phyloP scores from a whole-genome alignment of 30 jellyfish, hydroid and myxozoan genomes.

The Aurelia sp. region DNA sequence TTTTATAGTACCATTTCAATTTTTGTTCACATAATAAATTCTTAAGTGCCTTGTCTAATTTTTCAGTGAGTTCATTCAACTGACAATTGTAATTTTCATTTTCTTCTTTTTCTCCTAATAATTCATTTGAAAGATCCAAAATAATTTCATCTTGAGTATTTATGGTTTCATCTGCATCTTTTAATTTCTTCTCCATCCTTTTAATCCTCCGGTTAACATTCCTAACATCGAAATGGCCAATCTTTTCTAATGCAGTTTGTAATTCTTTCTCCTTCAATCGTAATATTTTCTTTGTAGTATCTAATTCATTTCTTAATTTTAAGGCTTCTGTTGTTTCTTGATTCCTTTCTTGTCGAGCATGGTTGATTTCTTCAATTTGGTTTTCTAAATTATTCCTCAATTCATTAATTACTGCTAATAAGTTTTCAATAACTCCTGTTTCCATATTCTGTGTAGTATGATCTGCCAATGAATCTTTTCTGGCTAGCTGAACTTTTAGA shows the following conservation, averaged over 20 bases:
- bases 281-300: background rate
- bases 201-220: slow-evolving; percentile 1
- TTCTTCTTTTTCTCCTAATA: background rate
- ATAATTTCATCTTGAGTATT: background rate
- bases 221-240: background rate
- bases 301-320: background rate
- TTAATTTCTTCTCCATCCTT: slow-evolving; percentile 1
- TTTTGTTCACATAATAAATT: slow-evolving; percentile 10
- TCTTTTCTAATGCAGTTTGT: background rate
- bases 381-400: background rate
- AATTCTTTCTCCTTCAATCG: background rate
- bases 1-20: slow-evolving; percentile 4
- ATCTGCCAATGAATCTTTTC: background rate
- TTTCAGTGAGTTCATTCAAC: background rate
- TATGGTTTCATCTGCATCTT: slow-evolving; percentile 6
- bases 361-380: background rate
- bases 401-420: background rate
- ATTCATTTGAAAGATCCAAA: background rate
- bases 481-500: background rate
- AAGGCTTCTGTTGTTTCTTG: background rate
- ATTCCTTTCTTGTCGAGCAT: background rate
- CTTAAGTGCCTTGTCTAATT: background rate
- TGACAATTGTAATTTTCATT: background rate
- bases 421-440: background rate
- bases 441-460: background rate